phyloP scores from a whole-genome alignment of 2,113 vertebrate genomes.

The Sinocyclocheilus anophthalmus region DNA sequence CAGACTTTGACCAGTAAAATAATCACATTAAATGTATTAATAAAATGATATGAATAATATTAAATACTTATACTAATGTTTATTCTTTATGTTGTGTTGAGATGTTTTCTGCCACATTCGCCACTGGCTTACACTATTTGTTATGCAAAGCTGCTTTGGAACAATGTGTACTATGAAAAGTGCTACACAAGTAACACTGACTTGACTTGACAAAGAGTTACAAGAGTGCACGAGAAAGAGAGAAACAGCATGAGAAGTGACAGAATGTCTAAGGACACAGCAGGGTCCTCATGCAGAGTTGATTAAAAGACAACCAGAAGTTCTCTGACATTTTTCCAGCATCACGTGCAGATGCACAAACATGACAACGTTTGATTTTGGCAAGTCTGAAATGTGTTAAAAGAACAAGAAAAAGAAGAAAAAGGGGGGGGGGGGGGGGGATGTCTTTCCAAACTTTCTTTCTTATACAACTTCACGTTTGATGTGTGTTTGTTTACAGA shows the following conservation, averaged over 20 bases:
- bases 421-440: neutral
- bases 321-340: neutral
- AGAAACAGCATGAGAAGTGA: neutral
- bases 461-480: neutral
- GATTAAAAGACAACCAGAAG: neutral
- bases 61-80: too few relatives aligned
- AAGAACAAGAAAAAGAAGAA: neutral
- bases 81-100: neutral
- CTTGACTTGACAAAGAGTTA: neutral
- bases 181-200: neutral
- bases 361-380: neutral
- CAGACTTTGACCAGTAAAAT: neutral
- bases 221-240: neutral
- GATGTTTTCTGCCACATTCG: neutral
- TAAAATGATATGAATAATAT: too few relatives aligned
- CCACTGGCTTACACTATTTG: neutral
- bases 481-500: constrained; percentile 7
- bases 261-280: neutral
- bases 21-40: too few relatives aligned
- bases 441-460: neutral
- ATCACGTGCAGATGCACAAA: neutral
- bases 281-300: neutral
- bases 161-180: neutral
- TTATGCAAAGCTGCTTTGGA: neutral
- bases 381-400: neutral